Base-by-base conservation (phyloP, 2,113 vertebrate species). In the Lethenteron camtschaticum region DNA sequence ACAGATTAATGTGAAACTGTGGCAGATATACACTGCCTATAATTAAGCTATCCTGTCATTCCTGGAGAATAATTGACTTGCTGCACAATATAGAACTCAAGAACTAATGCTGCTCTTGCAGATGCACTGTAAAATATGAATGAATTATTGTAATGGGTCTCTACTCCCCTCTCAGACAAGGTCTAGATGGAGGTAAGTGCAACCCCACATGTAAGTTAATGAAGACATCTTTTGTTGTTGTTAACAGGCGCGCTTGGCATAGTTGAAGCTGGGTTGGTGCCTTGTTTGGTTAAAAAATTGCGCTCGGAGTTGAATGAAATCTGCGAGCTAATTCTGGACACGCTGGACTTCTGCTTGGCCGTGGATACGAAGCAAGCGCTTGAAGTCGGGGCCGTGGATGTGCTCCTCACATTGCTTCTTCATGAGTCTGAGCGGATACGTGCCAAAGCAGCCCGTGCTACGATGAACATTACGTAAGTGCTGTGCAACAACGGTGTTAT, bases 321-420 rank as follows among this genome's bases (percentile, higher is more conserved):
- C 71, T 82, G 86, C 78, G 75, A 79, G 56, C 74, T 90, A 8
- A 81, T 95, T 66, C 77, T 97, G 70, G 85, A 82, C 56, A 87
- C 85, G 0, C 76, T 97, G 70, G 75, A 78, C 56, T 73, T 41
- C 75, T 89, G 86, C 69, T 78, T 87, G 68, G 72, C 10, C 2
- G 72, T 81, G 72, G 82, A 89, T 1, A 75, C 83, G 18, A 74
- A 76, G 0, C 79, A 83, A 2, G 85, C 84, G 2, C 78, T 96
- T 71, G 70, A 69, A 57, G 75, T 74, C 1, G 74, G 73, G 0
- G 83, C 72, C 0, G 55, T 90, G 10, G 2, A 58, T 1, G 68
- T 82, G 69, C 78, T 96, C 68, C 81, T 80, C 56, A 73, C 73
- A 66, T 83, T 78, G 73, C 86, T 96, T 9, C 72, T 71, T 6